A percentile compares a stretch with the other conserved stretches of the same genome.
phyloP scores from a whole-genome alignment of 2,888 invertebrate genomes.

The Diplazon laetatorius region DNA sequence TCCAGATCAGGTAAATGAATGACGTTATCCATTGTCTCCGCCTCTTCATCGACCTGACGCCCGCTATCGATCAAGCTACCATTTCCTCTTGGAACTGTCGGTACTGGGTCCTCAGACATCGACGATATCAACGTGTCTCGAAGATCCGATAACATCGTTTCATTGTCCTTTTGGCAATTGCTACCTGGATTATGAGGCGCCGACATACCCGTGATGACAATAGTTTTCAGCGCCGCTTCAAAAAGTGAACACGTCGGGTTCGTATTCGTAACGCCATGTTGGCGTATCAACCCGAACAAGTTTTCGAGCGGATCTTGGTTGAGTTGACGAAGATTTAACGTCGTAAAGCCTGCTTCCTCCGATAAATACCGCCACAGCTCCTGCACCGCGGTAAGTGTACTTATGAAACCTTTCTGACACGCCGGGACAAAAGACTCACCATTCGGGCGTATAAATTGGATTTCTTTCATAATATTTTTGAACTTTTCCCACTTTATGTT shows the following conservation, averaged over 20 bases:
- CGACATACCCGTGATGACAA: background rate
- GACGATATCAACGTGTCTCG: background rate
- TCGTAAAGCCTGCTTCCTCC: background rate
- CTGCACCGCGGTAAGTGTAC: conserved; percentile 15
- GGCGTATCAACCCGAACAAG: conserved; percentile 17
- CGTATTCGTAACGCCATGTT: conserved; percentile 8
- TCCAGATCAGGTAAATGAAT: background rate
- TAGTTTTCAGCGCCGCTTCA: conserved; percentile 19
- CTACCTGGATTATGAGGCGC: background rate
- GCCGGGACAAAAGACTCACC: conserved; percentile 5
- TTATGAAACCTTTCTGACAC: conserved; percentile 16
- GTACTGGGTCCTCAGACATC: background rate
- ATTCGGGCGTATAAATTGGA: background rate
- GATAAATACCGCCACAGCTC: conserved; percentile 14
- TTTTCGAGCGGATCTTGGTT: conserved; percentile 31
- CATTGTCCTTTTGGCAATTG: conserved; percentile 5
- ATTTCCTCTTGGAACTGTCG: too few species aligned
- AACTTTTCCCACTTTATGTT: conserved; percentile 16
- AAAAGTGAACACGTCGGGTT: conserved; percentile 2
- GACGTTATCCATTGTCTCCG: background rate
- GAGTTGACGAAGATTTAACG: too few species aligned
- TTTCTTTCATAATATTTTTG: background rate
- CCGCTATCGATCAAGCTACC: background rate
- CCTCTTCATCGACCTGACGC: background rate
- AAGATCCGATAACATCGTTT: background rate